Evolutionary conservation across 2,888 invertebrate genomes (phyloP).

Genomic region (Petrophora chlorosata): DNA sequence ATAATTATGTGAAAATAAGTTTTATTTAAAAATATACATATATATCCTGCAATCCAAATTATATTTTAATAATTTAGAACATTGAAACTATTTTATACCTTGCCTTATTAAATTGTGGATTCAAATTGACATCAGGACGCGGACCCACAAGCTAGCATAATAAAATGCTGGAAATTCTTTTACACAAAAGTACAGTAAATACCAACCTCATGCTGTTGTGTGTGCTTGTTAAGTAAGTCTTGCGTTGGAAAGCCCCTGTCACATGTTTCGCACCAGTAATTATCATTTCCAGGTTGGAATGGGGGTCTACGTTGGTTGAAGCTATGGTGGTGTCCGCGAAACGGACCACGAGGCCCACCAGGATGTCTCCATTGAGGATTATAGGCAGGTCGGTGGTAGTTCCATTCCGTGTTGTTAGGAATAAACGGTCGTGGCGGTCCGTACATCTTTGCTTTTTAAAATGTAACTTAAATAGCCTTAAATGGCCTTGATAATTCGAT

Average conservation of each 20-base stretch:
- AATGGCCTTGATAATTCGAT: no score
- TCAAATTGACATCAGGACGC: no score
- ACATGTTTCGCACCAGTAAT: slow-evolving; percentile 90
- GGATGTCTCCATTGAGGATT: slow-evolving; percentile 41
- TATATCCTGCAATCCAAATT: no score
- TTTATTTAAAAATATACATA: no score
- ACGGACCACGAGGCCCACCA: slow-evolving; percentile 25
- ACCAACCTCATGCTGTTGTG: slow-evolving; percentile 87
- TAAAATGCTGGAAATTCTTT: not conserved
- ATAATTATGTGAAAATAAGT: no score
- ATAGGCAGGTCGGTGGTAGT: slow-evolving; percentile 24
- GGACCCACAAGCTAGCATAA: not conserved
- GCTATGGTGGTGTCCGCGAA: slow-evolving; percentile 27
- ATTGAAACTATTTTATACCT: no score
- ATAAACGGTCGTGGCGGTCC: slow-evolving; percentile 30
- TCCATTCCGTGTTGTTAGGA: slow-evolving; percentile 32
- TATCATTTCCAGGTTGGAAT: slow-evolving; percentile 37
- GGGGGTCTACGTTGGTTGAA: slow-evolving; percentile 27
- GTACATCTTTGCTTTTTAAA: slow-evolving; percentile 31
- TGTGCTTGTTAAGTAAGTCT: slow-evolving; percentile 86
- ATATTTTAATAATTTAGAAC: no score
- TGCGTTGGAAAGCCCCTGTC: slow-evolving; percentile 87
- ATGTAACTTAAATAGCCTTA: no score
- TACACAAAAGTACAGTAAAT: not conserved
- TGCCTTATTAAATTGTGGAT: no score